phyloP scores from a whole-genome alignment of 2,797 vertebrate genomes.

The Columba guinea region DNA sequence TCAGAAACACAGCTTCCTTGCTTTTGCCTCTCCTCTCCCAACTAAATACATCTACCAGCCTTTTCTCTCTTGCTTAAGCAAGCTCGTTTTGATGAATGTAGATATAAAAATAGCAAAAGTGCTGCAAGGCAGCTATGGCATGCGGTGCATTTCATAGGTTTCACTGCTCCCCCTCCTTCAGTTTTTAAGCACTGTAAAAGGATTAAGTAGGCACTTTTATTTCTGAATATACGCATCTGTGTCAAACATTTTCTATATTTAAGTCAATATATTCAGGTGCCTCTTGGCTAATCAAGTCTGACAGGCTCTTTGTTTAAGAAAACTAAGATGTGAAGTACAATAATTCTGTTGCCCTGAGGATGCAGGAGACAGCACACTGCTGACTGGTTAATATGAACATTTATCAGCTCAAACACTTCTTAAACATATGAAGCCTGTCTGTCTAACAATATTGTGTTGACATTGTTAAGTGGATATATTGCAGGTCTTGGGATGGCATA shows the following conservation, averaged over 20 bases:
- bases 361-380: slow-evolving; percentile 6
- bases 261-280: slow-evolving; percentile 50
- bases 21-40: neutral
- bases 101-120: slow-evolving; percentile 21
- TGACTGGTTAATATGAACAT: slow-evolving; percentile 32
- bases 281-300: slow-evolving; percentile 59
- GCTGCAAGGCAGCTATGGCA: slow-evolving; percentile 13
- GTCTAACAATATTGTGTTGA: slow-evolving; percentile 30
- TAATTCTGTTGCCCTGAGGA: slow-evolving; percentile 38
- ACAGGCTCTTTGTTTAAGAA: slow-evolving; percentile 62
- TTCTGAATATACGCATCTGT: slow-evolving; percentile 7
- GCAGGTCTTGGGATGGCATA: neutral
- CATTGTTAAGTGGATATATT: neutral
- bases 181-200: slow-evolving; percentile 14
- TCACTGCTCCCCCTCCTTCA: neutral
- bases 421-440: neutral
- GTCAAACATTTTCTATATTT: slow-evolving; percentile 35
- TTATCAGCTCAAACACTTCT: slow-evolving; percentile 22
- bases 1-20: neutral
- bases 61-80: neutral
- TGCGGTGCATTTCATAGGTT: neutral
- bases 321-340: slow-evolving; percentile 6
- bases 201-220: slow-evolving; percentile 34
- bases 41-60: neutral
- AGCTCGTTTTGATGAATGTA: neutral